These are phyloP conservation scores for Anniella stebbinsi DNA, from an alignment of 2,797 vertebrate species.

Conservation along the genomic window DNA sequence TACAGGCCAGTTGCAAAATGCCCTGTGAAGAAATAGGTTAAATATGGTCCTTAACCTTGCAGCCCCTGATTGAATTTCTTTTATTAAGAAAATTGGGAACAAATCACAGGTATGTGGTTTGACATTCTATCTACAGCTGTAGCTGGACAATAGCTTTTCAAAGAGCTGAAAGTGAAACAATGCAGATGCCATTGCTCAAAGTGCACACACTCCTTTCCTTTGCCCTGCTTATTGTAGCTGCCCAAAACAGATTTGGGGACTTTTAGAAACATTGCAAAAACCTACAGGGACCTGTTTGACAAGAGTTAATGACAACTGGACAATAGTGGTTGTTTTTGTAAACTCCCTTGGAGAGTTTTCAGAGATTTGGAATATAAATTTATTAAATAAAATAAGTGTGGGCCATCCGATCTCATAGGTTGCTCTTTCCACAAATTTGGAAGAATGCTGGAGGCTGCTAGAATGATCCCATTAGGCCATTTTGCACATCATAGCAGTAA, in stretches of 20 bases:
- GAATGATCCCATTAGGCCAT: neutral
- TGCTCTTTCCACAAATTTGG: neutral
- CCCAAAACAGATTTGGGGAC: neutral
- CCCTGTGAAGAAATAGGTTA: neutral
- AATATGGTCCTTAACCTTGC: neutral
- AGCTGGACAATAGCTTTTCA: neutral
- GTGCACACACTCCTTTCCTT: neutral
- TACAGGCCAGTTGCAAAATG: neutral
- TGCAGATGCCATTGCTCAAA: neutral
- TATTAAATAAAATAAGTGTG: neutral
- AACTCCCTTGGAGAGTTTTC: neutral
- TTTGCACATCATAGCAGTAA: too few species aligned
- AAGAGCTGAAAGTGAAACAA: neutral
- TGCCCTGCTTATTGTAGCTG: neutral
- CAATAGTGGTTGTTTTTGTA: neutral
- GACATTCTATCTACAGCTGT: too few species aligned
- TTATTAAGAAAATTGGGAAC: neutral
- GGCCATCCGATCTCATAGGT: neutral
- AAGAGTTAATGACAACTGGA: neutral
- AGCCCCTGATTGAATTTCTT: neutral
- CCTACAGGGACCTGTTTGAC: neutral
- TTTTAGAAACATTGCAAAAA: neutral
- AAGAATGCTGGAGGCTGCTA: neutral
- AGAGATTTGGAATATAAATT: neutral
- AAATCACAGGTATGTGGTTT: too few species aligned